A percentile compares a stretch with the other conserved stretches of the same genome.
phyloP scores from a whole-genome alignment of 2,113 vertebrate genomes.

The Corydoras maculifer region DNA sequence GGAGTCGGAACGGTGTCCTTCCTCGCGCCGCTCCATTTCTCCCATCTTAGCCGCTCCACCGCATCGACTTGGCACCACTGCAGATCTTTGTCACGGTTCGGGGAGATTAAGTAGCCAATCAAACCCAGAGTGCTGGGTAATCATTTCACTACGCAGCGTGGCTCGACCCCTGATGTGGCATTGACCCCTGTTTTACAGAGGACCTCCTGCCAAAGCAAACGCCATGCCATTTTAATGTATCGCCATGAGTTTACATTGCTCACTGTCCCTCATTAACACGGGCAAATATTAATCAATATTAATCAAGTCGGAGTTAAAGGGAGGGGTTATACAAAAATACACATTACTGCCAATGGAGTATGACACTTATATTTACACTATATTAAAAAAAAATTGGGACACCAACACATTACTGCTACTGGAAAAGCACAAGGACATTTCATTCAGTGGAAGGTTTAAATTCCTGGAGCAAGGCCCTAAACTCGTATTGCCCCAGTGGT shows the following conservation, averaged over 20 bases:
- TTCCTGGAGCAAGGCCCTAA: too few relatives aligned
- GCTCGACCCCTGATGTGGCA: constrained; percentile 41
- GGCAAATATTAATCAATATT: too few relatives aligned
- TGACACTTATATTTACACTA: too few relatives aligned
- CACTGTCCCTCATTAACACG: background rate
- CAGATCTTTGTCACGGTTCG: constrained; percentile 48
- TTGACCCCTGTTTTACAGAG: constrained; percentile 27
- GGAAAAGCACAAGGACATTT: too few relatives aligned
- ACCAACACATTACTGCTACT: too few relatives aligned
- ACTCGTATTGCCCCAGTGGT: too few relatives aligned
- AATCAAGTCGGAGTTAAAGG: too few relatives aligned
- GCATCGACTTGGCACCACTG: constrained; percentile 54
- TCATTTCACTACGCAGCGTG: constrained; percentile 56
- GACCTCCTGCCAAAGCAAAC: constrained; percentile 5
- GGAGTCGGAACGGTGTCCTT: background rate
- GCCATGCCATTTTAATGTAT: constrained; percentile 10
- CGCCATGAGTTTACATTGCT: background rate
- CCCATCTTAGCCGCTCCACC: constrained; percentile 6
- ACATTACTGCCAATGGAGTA: too few relatives aligned
- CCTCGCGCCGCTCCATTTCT: constrained; percentile 14
- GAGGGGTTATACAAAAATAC: too few relatives aligned
- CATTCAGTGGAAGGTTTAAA: too few relatives aligned
- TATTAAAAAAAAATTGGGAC: too few relatives aligned
- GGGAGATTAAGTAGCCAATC: constrained; percentile 69
- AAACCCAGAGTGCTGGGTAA: constrained; percentile 56